Evolutionary conservation across 2,797 vertebrate genomes (phyloP), one percentile per base, ranked within the genome.

Genomic region (Rhinichthys osculus): DNA sequence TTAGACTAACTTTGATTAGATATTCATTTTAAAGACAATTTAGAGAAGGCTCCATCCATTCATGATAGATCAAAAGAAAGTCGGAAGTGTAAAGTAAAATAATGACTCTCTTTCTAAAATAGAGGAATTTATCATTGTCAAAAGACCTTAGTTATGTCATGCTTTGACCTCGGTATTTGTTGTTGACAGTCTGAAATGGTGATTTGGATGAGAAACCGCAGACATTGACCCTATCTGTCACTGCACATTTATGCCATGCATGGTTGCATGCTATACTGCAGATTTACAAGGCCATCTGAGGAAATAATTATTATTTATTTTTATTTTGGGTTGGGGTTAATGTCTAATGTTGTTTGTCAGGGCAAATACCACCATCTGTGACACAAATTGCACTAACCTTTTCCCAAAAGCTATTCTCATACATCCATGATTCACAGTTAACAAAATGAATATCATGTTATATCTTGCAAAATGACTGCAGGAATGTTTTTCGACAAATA

Each of bases 331-430:
- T 9, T 13, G 30, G 30, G 30, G 30, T 30, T 50, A 2, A 16
- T 50, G 14, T 57, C 57, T n/a, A 74, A 73, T 23, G n/a, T 78
- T 69, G 64, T 87, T 81, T 83, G 57, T 35, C 81, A 77, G 44
- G 19, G 47, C 38, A 84, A 54, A 47, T 38, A 14, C 21, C 62
- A 77, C 33, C 14, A 82, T 44, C 38, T 72, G 40, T 69, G 59
- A 74, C 54, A 72, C n/a, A 82, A 72, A 78, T 85, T 78, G 76
- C 38, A 30, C 78, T 86, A 80, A 89, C 72, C 86, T 81, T 89
- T 87, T 89, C 83, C 74, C 6, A 7, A 86, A 35, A 66, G 38
- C 38, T 77, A 27, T 82, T 35, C 44, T 11, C 62, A 80, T 76
- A 52, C 30, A 71, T 23, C 30, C 5, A 44, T 70, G 40, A 84